Conservation (phyloP, 1,140 invertebrate genomes). For the Sitobion miscanthi region DNA sequence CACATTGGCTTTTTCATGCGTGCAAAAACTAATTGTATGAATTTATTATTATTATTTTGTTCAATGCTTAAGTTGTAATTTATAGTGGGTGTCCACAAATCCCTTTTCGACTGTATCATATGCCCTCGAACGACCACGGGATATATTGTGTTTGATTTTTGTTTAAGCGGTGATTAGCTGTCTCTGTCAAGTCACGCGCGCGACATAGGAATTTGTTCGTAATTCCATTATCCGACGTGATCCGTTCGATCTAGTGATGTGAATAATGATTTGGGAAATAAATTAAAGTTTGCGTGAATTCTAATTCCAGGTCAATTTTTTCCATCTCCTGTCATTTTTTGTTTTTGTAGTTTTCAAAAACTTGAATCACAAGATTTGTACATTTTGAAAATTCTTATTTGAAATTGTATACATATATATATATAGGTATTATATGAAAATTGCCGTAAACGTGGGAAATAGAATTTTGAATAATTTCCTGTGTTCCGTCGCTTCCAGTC, state of each 20-base stretch:
- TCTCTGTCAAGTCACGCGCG: neutral
- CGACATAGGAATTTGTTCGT: neutral
- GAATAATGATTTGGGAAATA: neutral
- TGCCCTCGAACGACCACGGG: neutral
- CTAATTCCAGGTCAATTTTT: too few relatives aligned
- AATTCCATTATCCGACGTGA: neutral
- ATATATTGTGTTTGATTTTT: neutral
- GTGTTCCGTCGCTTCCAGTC: neutral
- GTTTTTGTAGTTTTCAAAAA: neutral
- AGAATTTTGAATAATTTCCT: neutral
- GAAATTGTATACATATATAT: too few relatives aligned
- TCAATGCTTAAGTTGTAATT: neutral
- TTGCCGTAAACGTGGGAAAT: neutral
- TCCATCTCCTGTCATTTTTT: neutral
- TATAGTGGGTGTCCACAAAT: neutral
- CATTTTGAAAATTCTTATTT: neutral
- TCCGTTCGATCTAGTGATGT: neutral
- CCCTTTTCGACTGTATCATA: neutral
- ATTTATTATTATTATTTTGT: neutral
- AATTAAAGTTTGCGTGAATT: neutral
- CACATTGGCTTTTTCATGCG: neutral
- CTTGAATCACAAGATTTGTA: neutral
- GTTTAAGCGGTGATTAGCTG: neutral
- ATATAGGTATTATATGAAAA: too few relatives aligned
- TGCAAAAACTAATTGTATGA: neutral